Conservation (phyloP, 2,888 invertebrate species). For the Lamellibrachia satsuma region DNA sequence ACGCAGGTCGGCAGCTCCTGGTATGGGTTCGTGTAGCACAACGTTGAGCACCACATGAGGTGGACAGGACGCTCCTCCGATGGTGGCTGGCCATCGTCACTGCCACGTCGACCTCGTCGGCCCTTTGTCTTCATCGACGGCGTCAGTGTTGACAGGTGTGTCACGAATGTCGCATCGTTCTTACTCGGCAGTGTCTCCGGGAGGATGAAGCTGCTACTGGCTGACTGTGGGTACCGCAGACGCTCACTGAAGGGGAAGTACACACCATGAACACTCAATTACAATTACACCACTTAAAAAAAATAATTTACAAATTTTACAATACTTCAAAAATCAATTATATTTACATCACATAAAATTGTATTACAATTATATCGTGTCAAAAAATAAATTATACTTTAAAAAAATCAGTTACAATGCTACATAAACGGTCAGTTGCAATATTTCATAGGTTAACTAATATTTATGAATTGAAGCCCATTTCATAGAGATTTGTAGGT, state of each 20-base stretch:
- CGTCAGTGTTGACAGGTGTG: slow-evolving; percentile 35
- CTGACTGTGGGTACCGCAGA: background rate
- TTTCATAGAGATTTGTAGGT: background rate
- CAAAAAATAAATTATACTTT: no score
- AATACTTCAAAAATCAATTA: no score
- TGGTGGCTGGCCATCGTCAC: slow-evolving; percentile 8
- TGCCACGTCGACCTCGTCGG: slow-evolving; percentile 23
- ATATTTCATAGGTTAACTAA: no score
- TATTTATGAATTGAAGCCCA: no score
- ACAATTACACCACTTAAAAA: no score
- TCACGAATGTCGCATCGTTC: slow-evolving; percentile 35
- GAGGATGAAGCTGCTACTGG: slow-evolving; percentile 34
- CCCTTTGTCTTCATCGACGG: slow-evolving; percentile 31
- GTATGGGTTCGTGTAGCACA: slow-evolving; percentile 45
- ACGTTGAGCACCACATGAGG: slow-evolving; percentile 57
- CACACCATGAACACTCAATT: background rate
- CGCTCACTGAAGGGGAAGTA: background rate
- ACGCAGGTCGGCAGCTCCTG: slow-evolving; percentile 51
- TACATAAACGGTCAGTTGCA: no score
- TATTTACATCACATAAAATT: no score
- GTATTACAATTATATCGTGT: no score
- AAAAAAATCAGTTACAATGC: no score
- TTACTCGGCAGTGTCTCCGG: slow-evolving; percentile 43
- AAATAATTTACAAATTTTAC: no score
- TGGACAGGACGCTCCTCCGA: slow-evolving; percentile 45